These are phyloP conservation scores for Catostylus mosaicus DNA, from an alignment of 30 jellyfish, hydroid and myxozoan species.

Conservation along the genomic window DNA sequence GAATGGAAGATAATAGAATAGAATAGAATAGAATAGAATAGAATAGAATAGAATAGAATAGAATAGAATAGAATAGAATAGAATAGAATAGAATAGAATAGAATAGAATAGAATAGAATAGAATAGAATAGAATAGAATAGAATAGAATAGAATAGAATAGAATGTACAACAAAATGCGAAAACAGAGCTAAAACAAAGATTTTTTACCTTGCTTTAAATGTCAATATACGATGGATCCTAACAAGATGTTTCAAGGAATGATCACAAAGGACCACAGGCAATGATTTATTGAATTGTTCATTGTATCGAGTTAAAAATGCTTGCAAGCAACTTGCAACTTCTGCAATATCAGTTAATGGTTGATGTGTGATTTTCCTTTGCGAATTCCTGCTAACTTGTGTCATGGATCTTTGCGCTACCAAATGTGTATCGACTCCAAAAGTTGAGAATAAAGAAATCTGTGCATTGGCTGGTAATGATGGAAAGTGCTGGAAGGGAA, in stretches of 20 bases:
- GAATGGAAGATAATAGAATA: neutral
- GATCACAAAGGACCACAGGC: conserved; percentile 59
- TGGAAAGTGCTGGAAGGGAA: conserved; percentile 38
- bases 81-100: neutral
- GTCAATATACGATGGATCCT: conserved; percentile 60
- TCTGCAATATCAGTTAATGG: conserved; percentile 32
- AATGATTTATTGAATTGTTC: conserved; percentile 54
- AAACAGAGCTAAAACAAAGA: neutral
- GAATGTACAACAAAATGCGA: neutral
- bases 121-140: neutral
- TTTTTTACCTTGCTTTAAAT: conserved; percentile 45
- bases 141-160: neutral
- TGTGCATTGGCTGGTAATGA: conserved; percentile 74
- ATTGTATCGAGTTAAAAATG: conserved; percentile 55
- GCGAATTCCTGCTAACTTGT: conserved; percentile 16
- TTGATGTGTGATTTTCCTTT: conserved; percentile 55
- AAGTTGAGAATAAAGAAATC: conserved; percentile 59
- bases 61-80: conserved; percentile 3
- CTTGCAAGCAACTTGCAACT: conserved; percentile 32
- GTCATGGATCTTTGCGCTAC: conserved; percentile 71
- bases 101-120: neutral
- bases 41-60: neutral
- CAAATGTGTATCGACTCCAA: conserved; percentile 54
- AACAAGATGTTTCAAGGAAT: conserved; percentile 46
- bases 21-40: neutral